Conservation (phyloP, 2,797 vertebrate species). For the Notolepis coatsorum region DNA sequence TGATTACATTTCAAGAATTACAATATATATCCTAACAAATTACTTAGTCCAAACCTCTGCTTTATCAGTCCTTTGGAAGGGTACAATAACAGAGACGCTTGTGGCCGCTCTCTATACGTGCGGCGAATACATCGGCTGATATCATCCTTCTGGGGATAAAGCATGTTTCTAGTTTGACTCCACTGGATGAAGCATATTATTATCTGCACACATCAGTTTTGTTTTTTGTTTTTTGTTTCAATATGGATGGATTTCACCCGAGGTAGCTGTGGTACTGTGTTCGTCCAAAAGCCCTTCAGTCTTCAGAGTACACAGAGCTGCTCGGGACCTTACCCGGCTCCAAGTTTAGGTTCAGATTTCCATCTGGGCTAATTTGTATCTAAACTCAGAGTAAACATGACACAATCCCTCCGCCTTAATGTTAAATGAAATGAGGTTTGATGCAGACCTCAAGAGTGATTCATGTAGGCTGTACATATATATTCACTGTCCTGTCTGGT, state of each 20-base stretch:
- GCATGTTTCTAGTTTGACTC: slow-evolving; percentile 76
- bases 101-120: slow-evolving; percentile 47
- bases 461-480: slow-evolving; percentile 43
- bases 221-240: slow-evolving; percentile 73
- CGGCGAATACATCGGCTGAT: slow-evolving; percentile 40
- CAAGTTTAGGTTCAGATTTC: slow-evolving; percentile 68
- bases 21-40: background rate
- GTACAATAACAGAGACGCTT: too few relatives aligned
- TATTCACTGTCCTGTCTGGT: slow-evolving; percentile 49
- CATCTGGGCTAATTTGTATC: slow-evolving; percentile 74
- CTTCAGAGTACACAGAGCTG: slow-evolving; percentile 61
- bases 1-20: background rate
- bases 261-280: slow-evolving; percentile 69
- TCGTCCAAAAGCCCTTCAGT: slow-evolving; percentile 64
- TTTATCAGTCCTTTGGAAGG: slow-evolving; percentile 25
- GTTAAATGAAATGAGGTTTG: slow-evolving; percentile 54
- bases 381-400: slow-evolving; percentile 76
- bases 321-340: slow-evolving; percentile 60
- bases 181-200: slow-evolving; percentile 72
- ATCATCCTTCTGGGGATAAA: slow-evolving; percentile 67
- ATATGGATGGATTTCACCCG: slow-evolving; percentile 72
- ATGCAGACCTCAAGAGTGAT: slow-evolving; percentile 51
- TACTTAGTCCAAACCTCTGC: slow-evolving; percentile 21
- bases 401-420: slow-evolving; percentile 61
- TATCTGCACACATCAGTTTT: slow-evolving; percentile 72